These are phyloP conservation scores for Pelodytes ibericus DNA, from an alignment of 2,797 vertebrate species.

Conservation along the genomic window DNA sequence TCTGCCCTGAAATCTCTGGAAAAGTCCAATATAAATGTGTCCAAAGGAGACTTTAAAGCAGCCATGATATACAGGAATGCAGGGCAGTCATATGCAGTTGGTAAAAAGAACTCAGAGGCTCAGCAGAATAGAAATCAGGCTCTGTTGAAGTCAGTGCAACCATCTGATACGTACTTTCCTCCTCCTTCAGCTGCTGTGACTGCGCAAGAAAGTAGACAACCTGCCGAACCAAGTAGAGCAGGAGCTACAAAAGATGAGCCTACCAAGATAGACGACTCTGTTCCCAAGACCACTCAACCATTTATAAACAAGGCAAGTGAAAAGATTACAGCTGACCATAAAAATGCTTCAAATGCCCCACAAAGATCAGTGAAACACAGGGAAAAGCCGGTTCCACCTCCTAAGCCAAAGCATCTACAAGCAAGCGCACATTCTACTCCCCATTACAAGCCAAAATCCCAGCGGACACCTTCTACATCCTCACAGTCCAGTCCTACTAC, in stretches of 20 bases:
- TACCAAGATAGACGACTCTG: constrained; percentile 43
- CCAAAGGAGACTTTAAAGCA: constrained; percentile 86
- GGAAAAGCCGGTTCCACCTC: constrained; percentile 68
- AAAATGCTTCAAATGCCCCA: constrained; percentile 74
- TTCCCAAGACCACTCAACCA: constrained; percentile 60
- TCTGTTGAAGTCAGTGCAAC: constrained; percentile 64
- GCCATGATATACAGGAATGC: constrained; percentile 89
- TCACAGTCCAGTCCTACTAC: constrained; percentile 60
- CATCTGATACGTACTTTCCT: constrained; percentile 73
- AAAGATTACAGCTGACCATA: constrained; percentile 68
- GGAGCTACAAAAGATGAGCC: constrained; percentile 58
- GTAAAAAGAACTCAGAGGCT: constrained; percentile 71
- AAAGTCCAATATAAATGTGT: constrained; percentile 84
- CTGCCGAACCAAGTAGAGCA: constrained; percentile 51
- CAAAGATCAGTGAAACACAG: constrained; percentile 67
- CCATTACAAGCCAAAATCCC: constrained; percentile 38
- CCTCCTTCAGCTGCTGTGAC: constrained; percentile 75
- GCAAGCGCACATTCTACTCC: constrained; percentile 41
- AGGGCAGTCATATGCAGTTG: constrained; percentile 76
- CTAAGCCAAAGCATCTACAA: constrained; percentile 65
- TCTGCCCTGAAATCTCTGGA: constrained; percentile 79
- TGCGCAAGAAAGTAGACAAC: constrained; percentile 70
- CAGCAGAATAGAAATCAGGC: constrained; percentile 70
- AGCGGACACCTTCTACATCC: constrained; percentile 54
- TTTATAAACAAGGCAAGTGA: constrained; percentile 67